phyloP scores from a whole-genome alignment of 1,140 invertebrate genomes.

The Drosophila kohkoa region DNA sequence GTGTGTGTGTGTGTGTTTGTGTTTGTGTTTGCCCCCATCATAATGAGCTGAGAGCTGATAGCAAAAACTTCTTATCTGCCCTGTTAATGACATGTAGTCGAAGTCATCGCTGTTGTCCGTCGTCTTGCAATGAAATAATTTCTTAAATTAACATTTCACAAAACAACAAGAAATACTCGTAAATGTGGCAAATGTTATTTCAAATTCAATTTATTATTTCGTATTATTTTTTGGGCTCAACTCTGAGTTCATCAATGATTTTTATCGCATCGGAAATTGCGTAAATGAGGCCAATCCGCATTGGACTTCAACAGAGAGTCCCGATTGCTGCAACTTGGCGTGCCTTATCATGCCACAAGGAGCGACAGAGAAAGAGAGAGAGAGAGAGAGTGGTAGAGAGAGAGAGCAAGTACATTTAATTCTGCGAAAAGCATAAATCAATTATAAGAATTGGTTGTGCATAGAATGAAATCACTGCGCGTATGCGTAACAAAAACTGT shows the following conservation, averaged over 20 bases:
- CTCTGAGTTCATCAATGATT: neutral
- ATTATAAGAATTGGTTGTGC: no score
- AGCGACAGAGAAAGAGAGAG: no score
- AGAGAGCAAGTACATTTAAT: no score
- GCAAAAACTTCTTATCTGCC: conserved; percentile 57
- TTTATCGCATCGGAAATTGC: conserved; percentile 79
- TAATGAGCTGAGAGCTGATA: conserved; percentile 59
- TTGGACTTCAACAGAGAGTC: neutral
- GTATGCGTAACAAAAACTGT: neutral
- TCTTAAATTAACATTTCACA: conserved; percentile 73
- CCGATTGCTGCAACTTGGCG: neutral
- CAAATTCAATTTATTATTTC: neutral
- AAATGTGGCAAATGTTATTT: neutral
- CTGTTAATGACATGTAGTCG: conserved; percentile 75
- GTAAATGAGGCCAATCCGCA: conserved; percentile 66
- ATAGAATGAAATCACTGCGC: conserved; percentile 38
- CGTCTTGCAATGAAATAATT: conserved; percentile 74
- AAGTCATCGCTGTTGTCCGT: conserved; percentile 48
- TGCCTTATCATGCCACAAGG: conserved; percentile 2
- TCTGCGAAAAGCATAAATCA: conserved; percentile 20
- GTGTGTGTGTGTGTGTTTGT: neutral
- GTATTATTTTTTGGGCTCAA: neutral
- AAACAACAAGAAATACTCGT: conserved; percentile 14
- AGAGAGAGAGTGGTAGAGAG: no score
- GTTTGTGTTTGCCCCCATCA: conserved; percentile 33